Base-by-base conservation (phyloP, 2,113 vertebrate species). In the Candoia aspera region DNA sequence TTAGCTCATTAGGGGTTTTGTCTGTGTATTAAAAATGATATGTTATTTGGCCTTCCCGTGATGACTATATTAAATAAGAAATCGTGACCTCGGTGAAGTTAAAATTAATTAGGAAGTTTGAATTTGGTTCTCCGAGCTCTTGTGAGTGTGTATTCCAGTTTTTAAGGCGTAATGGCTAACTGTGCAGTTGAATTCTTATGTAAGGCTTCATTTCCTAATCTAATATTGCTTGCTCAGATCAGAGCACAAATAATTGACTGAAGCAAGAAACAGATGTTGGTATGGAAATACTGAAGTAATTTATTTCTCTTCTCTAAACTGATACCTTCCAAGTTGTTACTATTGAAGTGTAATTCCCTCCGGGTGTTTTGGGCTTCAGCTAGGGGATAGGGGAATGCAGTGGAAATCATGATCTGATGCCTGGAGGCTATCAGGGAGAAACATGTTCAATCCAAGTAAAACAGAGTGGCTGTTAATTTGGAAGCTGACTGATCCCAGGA, bases 1-100 rank as follows among this genome's bases (percentile, higher is more conserved):
- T 97, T 97, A 96, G 96, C 96, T 97, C 97, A 97, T 97, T 96
- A 94, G 92, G 96, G 97, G 96, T 97, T 96, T 94, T 93, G 89
- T 96, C 95, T 94, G 88, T 97, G 96, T 96, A 97, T 97, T 95
- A 95, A 97, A 97, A 97, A 97, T 23, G 96, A 97, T 96, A 96
- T 97, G 94, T 96, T 96, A 96, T 96, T 94, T 96, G 96, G 95
- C 95, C 96, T 95, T 96, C 96, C 91, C 96, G 94, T 92, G 95
- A 95, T 97, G 96, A 95, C 94, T 97, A 97, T 96, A 97, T 97
- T 97, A 96, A 97, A 95, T 97, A 97, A 98, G 95, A 93, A 92
- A 90, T 91, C 96, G 96, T 96, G 94, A 96, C 96, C 96, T 92
- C 92, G 84, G 91, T 94, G 92, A 90, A 94, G 95, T 88, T 4